phyloP scores from a whole-genome alignment of 2,888 invertebrate species.

The Chironomus tentans region DNA sequence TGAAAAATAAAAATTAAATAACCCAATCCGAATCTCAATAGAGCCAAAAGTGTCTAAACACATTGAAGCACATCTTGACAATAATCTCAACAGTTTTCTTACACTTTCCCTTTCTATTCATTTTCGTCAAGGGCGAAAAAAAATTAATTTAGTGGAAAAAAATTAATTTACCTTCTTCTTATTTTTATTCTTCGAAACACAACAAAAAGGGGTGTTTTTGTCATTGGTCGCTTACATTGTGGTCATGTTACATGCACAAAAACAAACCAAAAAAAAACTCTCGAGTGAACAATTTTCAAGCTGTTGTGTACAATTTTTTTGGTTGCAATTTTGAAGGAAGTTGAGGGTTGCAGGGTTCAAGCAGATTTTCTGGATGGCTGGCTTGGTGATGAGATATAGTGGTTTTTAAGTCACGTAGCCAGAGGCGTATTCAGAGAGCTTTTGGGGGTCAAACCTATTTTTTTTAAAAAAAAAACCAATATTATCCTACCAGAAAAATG shows the following conservation, averaged over 20 bases:
- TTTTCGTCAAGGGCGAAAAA: not conserved
- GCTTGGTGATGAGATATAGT: too few relatives aligned
- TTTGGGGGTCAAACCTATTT: too few relatives aligned
- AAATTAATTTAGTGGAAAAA: not conserved
- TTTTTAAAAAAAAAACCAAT: too few relatives aligned
- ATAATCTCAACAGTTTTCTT: not conserved
- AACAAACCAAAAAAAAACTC: not conserved
- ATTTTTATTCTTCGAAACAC: not conserved
- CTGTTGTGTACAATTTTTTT: not conserved
- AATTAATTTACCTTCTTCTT: conserved; percentile 1
- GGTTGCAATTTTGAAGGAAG: too few relatives aligned
- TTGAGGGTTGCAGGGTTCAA: too few relatives aligned
- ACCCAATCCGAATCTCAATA: too few relatives aligned
- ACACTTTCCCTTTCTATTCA: not conserved
- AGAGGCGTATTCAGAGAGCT: too few relatives aligned
- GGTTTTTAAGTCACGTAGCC: too few relatives aligned
- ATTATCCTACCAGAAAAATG: too few relatives aligned
- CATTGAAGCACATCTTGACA: not conserved
- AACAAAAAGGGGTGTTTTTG: not conserved
- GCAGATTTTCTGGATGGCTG: too few relatives aligned
- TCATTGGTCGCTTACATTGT: not conserved
- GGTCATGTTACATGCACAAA: not conserved
- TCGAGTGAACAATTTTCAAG: not conserved
- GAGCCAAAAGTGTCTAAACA: too few relatives aligned
- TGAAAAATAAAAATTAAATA: too few relatives aligned